Base-by-base conservation (phyloP, 1,140 invertebrate species). In the Zaprionus davidi region DNA sequence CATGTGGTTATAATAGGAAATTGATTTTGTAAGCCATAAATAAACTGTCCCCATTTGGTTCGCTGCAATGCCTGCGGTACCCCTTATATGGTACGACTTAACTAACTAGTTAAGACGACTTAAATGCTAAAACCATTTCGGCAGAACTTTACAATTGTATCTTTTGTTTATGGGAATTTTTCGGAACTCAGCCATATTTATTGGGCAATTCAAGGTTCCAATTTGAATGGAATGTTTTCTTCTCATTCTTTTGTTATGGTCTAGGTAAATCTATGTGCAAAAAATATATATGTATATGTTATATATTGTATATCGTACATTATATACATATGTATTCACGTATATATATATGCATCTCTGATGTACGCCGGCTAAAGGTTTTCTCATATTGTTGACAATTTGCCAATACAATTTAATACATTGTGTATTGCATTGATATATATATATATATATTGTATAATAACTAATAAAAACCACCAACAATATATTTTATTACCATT, bases 251-350 rank as follows among this genome's bases (percentile, higher is more conserved):
- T 53, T 68, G 28, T 87, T 87, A 86, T 71, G 81, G 65, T 75
- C 85, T 87, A 87, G 81, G 76, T 90, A 85, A 90, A 77, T 82
- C 85, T 90, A 90, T 90, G 81, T 90, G 85, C 85, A 90, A 90
- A 90, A 90, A 90, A 90, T 84, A 88, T 84, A 87, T 81, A 60
- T 70, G 60, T 70, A 44, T 70, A 82, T 70, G 12, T 13, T 84
- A 78, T 87, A 44, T 83, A 77, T 81, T 82, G 71, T 88, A 87
- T 87, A 90, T 88, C 78, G 85, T 88, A 88, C 81, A 90, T 90
- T 88, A 90, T 84, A 88, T 88, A 88, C 81, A 88, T 79, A 81
- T 81, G 70, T 70, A 81, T 78, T 69, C 26, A 56, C 26, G 53
- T 56, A 56, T 56, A 28, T 51, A 66, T 78, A 28, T 77, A 49